Percentiles rank a stretch among this genome's conserved stretches.
These are phyloP conservation scores for Aspidapion aeneum DNA, from an alignment of 2,888 invertebrate species.

Conservation along the genomic window DNA sequence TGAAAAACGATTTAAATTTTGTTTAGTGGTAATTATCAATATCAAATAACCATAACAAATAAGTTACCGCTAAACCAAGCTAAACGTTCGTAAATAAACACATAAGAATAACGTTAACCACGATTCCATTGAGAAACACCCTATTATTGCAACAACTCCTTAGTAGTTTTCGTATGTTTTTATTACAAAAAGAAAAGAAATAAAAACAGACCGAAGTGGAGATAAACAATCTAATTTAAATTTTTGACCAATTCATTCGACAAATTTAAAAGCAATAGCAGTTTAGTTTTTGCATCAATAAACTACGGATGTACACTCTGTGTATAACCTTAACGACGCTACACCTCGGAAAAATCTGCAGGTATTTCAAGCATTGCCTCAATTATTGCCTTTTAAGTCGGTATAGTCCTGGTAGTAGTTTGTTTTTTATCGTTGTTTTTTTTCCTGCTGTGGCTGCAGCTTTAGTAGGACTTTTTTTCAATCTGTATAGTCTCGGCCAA, in stretches of 20 bases:
- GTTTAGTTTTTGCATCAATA: not conserved
- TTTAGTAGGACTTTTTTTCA: not conserved
- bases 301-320: not conserved
- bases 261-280: not conserved
- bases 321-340: not conserved
- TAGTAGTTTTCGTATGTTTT: too few relatives aligned
- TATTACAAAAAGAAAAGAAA: too few relatives aligned
- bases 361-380: not conserved
- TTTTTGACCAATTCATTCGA: not conserved
- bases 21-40: too few relatives aligned
- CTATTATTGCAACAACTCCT: too few relatives aligned
- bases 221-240: too few relatives aligned
- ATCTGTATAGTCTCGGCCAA: not conserved
- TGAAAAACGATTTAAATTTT: too few relatives aligned
- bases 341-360: not conserved
- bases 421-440: not conserved
- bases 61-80: too few relatives aligned
- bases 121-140: too few relatives aligned
- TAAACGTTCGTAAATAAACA: too few relatives aligned
- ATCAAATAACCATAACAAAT: too few relatives aligned
- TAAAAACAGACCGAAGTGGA: too few relatives aligned
- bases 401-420: not conserved
- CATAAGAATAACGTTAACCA: too few relatives aligned
- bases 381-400: not conserved
- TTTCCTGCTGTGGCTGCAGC: not conserved